Evolutionary conservation across 2,888 invertebrate genomes (phyloP), one percentile per base, ranked within the genome.

Genomic region (Pristionchus entomophagus): DNA sequence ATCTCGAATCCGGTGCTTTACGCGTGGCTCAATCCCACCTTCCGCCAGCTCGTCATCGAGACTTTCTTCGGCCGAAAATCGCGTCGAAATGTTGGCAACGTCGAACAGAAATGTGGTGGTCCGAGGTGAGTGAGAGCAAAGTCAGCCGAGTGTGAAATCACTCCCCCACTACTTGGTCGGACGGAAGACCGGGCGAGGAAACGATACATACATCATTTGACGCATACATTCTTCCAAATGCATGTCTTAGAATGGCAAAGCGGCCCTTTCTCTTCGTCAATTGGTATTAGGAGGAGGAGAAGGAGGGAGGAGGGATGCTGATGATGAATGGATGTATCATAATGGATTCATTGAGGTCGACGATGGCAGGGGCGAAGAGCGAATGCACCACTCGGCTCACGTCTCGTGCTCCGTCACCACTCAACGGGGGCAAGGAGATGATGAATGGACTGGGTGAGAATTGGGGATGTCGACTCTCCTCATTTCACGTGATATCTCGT

Each of bases 1-100:
- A 89, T 92, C 29, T 87, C 90, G 12, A 92, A 92, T 82, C 92
- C 92, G 19, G 88, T 92, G 12, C 88, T 92, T 14, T 92, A 92
- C 86, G 91, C 91, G 17, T 91, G 91, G 90, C 88, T 92, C 86
- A 92, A 92, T 69, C 89, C 89, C 29, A 89, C 87, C 22, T 91
- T 92, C 88, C 89, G 91, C 35, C 88, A 90, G 69, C 86, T 89
- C 53, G 90, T 91, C 14, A 84, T 90, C 56, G 88, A 89, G 56
- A 89, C 90, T 45, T 90, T 86, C 85, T 82, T 84, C 35, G 86
- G 87, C 26, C 26, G 82, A 22, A 86, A 62, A 17, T 80, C 51
- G 8, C 35, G 77, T 22, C 14, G 77, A 29, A 73, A 85, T 45
- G 65, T 62, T 45, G 83, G 45, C 51, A n/a, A n/a, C n/a, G 65